Conservation (phyloP, 2,888 invertebrate genomes). For the Ypsolopha sequella region DNA sequence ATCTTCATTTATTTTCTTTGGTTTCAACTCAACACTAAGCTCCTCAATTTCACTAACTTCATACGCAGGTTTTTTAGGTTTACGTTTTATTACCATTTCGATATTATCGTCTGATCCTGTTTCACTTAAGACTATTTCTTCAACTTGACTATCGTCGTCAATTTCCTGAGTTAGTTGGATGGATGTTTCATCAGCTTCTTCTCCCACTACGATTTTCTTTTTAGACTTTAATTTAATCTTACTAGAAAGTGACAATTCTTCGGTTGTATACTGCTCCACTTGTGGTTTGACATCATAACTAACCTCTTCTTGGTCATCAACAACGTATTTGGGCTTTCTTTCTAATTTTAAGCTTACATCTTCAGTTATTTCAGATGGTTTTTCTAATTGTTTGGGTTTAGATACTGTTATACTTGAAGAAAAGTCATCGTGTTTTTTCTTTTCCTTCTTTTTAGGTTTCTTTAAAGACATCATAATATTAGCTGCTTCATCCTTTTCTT, state of each 20-base stretch:
- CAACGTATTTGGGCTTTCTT: conserved; percentile 74
- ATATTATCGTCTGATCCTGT: conserved; percentile 71
- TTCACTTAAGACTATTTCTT: conserved; percentile 76
- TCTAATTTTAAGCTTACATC: conserved; percentile 78
- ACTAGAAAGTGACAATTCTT: conserved; percentile 79
- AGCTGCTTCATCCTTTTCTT: conserved; percentile 45
- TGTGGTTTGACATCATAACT: conserved; percentile 51
- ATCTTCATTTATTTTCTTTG: conserved; percentile 45
- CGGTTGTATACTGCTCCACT: conserved; percentile 70
- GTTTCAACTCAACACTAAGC: conserved; percentile 69
- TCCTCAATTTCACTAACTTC: conserved; percentile 75
- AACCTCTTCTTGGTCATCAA: conserved; percentile 77
- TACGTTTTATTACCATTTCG: conserved; percentile 60
- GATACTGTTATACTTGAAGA: conserved; percentile 41
- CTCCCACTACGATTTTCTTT: conserved; percentile 72
- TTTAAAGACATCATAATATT: conserved; percentile 47
- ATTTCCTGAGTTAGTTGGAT: conserved; percentile 75
- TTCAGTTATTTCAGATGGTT: conserved; percentile 62
- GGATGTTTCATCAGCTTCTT: conserved; percentile 78
- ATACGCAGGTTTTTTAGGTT: conserved; percentile 65
- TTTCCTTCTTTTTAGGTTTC: conserved; percentile 47
- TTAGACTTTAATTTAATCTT: conserved; percentile 77
- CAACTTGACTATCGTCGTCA: conserved; percentile 73
- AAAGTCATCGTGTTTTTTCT: conserved; percentile 43
- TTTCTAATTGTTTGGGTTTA: conserved; percentile 40